phyloP scores from a whole-genome alignment of 2,888 invertebrate genomes.

The Hedya salicella region DNA sequence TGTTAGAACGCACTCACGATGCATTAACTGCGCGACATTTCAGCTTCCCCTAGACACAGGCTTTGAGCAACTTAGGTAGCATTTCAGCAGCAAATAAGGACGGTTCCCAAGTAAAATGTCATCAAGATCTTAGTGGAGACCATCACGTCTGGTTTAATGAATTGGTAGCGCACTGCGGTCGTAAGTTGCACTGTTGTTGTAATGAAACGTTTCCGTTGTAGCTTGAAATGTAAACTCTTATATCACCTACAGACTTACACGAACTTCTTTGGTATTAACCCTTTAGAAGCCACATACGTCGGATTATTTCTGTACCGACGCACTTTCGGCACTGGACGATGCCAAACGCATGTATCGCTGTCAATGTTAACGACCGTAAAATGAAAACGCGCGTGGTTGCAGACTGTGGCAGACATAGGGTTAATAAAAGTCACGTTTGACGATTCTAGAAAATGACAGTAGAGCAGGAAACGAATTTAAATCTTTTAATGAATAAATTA shows the following conservation, averaged over 20 bases:
- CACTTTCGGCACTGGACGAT: conserved; percentile 1
- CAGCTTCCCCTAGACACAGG: conserved; percentile 9
- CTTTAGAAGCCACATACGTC: not conserved
- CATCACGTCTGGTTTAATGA: conserved; percentile 17
- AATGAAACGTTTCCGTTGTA: conserved; percentile 12
- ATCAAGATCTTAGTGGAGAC: conserved; percentile 13
- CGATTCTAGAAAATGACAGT: conserved; percentile 14
- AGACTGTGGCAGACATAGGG: conserved; percentile 17
- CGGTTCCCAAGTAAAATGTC: conserved; percentile 20
- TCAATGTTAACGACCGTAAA: conserved; percentile 27
- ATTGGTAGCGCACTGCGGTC: conserved; percentile 13
- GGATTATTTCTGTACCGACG: conserved; percentile 1
- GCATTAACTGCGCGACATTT: conserved; percentile 31
- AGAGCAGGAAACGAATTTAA: conserved; percentile 16
- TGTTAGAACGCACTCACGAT: conserved; percentile 26
- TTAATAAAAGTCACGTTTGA: conserved; percentile 27
- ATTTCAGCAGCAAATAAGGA: conserved; percentile 7
- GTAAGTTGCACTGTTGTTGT: conserved; percentile 33
- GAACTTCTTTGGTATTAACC: not conserved
- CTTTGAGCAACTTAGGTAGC: conserved; percentile 7
- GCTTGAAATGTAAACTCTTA: conserved; percentile 6
- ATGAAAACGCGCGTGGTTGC: conserved; percentile 17
- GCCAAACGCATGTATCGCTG: conserved; percentile 30
- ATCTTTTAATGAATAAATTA: conserved; percentile 41
- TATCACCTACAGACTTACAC: not conserved